A percentile compares a stretch with the other conserved stretches of the same genome.
Conservation (phyloP, 2,888 invertebrate species). For the Drosophila hamatofila region DNA sequence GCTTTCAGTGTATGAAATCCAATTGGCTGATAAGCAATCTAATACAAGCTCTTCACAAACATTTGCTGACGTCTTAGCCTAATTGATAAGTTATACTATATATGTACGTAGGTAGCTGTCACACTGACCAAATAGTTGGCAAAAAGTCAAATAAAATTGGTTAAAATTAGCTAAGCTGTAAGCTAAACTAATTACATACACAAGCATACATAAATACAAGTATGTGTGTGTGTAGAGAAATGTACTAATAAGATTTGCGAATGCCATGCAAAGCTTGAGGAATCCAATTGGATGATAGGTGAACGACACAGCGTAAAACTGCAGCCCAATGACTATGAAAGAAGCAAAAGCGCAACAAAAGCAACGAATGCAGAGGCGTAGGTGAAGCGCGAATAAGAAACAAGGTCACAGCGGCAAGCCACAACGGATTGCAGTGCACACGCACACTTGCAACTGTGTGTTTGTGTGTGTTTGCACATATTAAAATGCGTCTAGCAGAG, state of each 20-base stretch:
- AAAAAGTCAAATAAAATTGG: conserved; percentile 34
- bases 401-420: conserved; percentile 70
- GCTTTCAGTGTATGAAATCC: conserved; percentile 8
- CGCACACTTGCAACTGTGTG: not conserved
- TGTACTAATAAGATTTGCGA: conserved; percentile 14
- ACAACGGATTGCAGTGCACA: conserved; percentile 39
- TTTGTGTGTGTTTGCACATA: conserved; percentile 10
- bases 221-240: not conserved
- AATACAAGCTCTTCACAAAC: conserved; percentile 18
- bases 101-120: not conserved
- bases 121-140: conserved; percentile 46
- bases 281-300: conserved; percentile 35
- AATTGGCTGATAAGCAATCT: conserved; percentile 19
- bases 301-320: conserved; percentile 38
- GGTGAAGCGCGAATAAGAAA: conserved; percentile 53
- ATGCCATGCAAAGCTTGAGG: not conserved
- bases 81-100: conserved; percentile 19
- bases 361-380: conserved; percentile 36
- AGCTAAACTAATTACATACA: not conserved
- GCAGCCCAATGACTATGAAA: conserved; percentile 15
- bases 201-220: not conserved
- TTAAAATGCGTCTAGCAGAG: conserved; percentile 47
- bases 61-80: conserved; percentile 19
- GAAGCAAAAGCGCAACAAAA: conserved; percentile 12
- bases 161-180: conserved; percentile 12